These are phyloP conservation scores for Eulemur albifrons DNA, from an alignment of 2,797 vertebrate genomes.

Conservation along the genomic window DNA sequence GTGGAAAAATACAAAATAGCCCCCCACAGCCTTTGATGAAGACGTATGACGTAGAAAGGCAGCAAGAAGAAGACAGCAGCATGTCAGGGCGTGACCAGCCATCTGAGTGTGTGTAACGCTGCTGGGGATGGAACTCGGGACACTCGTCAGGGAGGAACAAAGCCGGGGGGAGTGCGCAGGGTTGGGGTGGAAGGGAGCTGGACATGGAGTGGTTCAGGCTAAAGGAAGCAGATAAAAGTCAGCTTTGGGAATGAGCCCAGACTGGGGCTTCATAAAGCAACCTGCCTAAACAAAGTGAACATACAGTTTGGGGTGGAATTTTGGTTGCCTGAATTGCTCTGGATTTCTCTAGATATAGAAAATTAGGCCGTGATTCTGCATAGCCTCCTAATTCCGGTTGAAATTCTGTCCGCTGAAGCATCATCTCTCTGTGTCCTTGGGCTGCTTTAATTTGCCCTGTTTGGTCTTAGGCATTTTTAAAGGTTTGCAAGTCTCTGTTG, in stretches of 20 bases:
- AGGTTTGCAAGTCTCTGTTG: not conserved
- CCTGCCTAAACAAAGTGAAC: not conserved
- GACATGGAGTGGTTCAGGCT: not conserved
- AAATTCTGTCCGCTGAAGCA: fast-evolving
- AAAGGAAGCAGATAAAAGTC: not conserved
- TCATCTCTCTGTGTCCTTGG: not conserved
- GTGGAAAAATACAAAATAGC: not conserved
- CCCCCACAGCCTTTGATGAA: no score
- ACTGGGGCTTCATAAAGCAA: not conserved
- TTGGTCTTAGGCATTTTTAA: not conserved
- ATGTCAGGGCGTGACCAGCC: fast-evolving
- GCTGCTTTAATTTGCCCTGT: not conserved
- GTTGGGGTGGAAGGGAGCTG: not conserved
- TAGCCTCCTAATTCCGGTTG: no score
- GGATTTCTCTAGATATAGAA: not conserved
- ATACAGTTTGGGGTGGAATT: not conserved
- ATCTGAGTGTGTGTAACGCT: fast-evolving
- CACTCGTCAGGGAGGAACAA: fast-evolving
- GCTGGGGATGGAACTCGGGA: not conserved
- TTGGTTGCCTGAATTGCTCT: not conserved
- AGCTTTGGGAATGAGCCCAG: not conserved
- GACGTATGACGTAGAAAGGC: fast-evolving
- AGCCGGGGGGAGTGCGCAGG: fast-evolving
- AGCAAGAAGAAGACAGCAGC: fast-evolving
- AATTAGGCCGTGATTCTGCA: not conserved